Evolutionary conservation across 1,140 invertebrate species (phyloP).

Genomic region (Andrena cerasifolii): DNA sequence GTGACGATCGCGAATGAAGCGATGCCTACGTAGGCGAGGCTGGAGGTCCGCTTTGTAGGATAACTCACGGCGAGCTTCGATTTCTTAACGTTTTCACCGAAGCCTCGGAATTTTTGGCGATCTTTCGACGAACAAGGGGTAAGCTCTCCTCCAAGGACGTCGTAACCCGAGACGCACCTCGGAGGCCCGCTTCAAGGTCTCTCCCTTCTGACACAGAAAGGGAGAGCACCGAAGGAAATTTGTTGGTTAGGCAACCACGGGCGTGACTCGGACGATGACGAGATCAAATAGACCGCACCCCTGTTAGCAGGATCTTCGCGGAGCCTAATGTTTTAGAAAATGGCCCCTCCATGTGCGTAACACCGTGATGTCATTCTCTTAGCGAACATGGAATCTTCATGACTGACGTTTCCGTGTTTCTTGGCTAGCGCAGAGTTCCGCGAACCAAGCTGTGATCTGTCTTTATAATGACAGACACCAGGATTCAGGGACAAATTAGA

Average conservation of each 20-base stretch:
- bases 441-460: not conserved
- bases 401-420: not conserved
- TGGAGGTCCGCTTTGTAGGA: too few species aligned
- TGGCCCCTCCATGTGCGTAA: not conserved
- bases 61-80: not conserved
- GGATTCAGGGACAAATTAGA: not conserved
- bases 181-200: slow-evolving; percentile 15
- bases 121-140: not conserved
- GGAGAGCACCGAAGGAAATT: slow-evolving; percentile 33
- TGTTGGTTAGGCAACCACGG: slow-evolving; percentile 8
- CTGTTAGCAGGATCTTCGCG: slow-evolving; percentile 35
- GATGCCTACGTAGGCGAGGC: not conserved
- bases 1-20: slow-evolving; percentile 36
- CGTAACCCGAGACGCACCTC: not conserved
- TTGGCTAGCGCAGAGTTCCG: not conserved
- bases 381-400: not conserved
- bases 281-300: slow-evolving; percentile 63
- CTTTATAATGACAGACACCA: not conserved
- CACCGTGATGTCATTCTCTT: not conserved
- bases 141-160: not conserved
- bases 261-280: slow-evolving; percentile 24
- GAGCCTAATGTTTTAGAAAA: slow-evolving; percentile 38
- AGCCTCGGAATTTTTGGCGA: not conserved
- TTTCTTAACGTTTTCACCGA: not conserved
- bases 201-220: not conserved